Percentiles rank a stretch among this genome's conserved stretches.
Conservation (phyloP, 1,140 invertebrate genomes). For the Aphelenchoides avenae region DNA sequence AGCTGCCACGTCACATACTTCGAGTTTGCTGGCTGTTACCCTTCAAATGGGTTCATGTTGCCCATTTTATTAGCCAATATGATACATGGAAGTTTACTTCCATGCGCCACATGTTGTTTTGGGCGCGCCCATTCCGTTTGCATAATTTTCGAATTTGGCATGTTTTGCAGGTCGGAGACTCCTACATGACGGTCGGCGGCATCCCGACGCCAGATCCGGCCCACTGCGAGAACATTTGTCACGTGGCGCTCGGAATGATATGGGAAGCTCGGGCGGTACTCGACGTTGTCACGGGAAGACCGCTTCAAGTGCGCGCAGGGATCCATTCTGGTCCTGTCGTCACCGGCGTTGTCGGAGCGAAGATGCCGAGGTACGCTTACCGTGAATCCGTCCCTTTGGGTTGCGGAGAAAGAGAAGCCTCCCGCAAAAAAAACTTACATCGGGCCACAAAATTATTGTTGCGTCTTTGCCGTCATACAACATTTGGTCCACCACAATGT, state of each 20-base stretch:
- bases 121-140: constrained; percentile 9
- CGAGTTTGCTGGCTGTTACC: too few relatives aligned
- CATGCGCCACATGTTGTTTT: constrained; percentile 18
- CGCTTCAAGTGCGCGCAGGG: constrained; percentile 47
- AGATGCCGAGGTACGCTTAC: constrained; percentile 63
- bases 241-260: constrained; percentile 64
- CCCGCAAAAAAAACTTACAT: too few relatives aligned
- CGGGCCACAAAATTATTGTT: too few relatives aligned
- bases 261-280: constrained; percentile 57
- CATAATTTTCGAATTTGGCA: constrained; percentile 3
- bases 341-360: constrained; percentile 64
- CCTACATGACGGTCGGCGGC: constrained; percentile 97
- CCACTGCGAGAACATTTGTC: constrained; percentile 86
- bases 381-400: too few relatives aligned
- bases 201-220: constrained; percentile 82
- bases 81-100: too few relatives aligned
- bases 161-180: constrained; percentile 72
- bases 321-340: constrained; percentile 56
- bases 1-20: too few relatives aligned
- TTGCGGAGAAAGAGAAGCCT: too few relatives aligned
- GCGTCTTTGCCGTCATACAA: too few relatives aligned
- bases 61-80: constrained; percentile 19
- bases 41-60: too few relatives aligned
- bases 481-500: too few relatives aligned
- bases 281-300: constrained; percentile 49